Base-by-base conservation (phyloP, 30 jellyfish, hydroid and myxozoan species). In the Clytia hemisphaerica region DNA sequence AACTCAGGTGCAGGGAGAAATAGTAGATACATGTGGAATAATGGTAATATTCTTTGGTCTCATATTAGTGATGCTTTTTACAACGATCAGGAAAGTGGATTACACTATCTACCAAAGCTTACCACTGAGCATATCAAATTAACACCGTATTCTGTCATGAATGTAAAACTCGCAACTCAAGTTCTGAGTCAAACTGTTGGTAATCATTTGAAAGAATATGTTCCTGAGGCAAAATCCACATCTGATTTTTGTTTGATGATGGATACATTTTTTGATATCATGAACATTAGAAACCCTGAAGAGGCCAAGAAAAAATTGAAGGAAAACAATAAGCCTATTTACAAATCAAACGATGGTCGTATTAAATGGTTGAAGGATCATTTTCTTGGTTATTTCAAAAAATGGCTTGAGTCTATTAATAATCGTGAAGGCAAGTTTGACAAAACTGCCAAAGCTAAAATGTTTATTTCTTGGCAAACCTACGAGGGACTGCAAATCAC, bases 11-110 rank as follows among this genome's bases (percentile, higher is more conserved):
- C 83, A 26, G 76, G 76, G 32, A 32, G 25, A 12, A 76, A 70
- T n/a, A 50, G 79, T 26, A 70, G 82, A 32, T 32, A 46, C 37
- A 72, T 72, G 83, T 72, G 79, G 83, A 70, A 34, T 32, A 72
- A 50, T 51, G 83, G 65, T 27, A 25, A 54, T 24, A 4, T 72
- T 9, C 65, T 72, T 30, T 72, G 83, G 77, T 51, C 69, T 10
- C 83, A 72, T 46, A 72, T 72, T 4, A 9, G 66, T 5, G 22
- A 27, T 54, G 45, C 44, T 2, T 72, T 3, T 54, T 31, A 51
- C 65, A 54, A 46, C 5, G 81, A 69, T 29, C 79, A 67, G 30
- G 79, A 67, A 30, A 69, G 32, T 21, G 81, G 81, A 4, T 34
- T 69, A 3, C 76, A 69, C 29, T 29, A 45, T 6, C 75, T 69